Evolutionary conservation across 2,113 vertebrate genomes (phyloP).

Genomic region (Prunella himalayana): DNA sequence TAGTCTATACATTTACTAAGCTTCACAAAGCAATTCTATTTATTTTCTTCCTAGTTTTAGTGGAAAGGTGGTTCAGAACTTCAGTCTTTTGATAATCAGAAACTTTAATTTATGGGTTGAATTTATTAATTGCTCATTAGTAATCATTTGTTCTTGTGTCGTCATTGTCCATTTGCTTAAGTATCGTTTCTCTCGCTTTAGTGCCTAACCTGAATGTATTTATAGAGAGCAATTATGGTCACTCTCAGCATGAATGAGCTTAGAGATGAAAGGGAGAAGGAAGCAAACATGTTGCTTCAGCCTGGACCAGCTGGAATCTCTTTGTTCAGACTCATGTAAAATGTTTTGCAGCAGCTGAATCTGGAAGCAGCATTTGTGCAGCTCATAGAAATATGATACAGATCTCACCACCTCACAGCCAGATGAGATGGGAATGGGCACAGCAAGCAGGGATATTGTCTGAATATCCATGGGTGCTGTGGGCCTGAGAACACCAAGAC

Average conservation of each 20-base stretch:
- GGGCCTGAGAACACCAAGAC: background rate
- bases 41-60: background rate
- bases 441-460: background rate
- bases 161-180: conserved; percentile 55
- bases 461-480: background rate
- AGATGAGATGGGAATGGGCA: conserved; percentile 5
- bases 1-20: background rate
- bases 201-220: conserved; percentile 66
- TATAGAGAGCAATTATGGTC: conserved; percentile 61
- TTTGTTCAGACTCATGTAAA: conserved; percentile 60
- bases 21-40: background rate
- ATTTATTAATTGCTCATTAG: conserved; percentile 53
- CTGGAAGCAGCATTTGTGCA: conserved; percentile 23
- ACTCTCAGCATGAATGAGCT: conserved; percentile 63
- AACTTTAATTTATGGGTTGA: background rate
- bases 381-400: conserved; percentile 2
- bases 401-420: conserved; percentile 1
- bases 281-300: conserved; percentile 65
- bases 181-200: conserved; percentile 56
- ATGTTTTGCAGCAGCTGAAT: conserved; percentile 53
- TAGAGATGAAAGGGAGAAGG: conserved; percentile 62
- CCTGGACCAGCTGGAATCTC: conserved; percentile 64
- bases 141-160: conserved; percentile 48
- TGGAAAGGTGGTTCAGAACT: background rate
- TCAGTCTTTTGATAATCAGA: background rate